Evolutionary conservation across 2,113 vertebrate species (phyloP).

Genomic region (Penelope pileata): DNA sequence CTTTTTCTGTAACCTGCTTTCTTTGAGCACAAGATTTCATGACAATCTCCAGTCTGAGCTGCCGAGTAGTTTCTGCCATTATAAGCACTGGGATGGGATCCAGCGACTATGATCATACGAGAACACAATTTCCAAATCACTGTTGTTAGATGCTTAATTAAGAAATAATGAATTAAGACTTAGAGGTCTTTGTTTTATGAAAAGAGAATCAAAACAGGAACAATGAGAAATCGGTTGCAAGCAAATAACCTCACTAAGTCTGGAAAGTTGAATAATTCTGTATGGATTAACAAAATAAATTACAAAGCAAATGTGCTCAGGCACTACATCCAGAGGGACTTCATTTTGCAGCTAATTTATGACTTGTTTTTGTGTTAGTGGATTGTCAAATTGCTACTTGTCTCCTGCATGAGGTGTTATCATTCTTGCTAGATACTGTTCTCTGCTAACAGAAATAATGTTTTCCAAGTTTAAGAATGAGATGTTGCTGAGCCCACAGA

Average conservation of each 20-base stretch:
- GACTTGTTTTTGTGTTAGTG: slow-evolving; percentile 9
- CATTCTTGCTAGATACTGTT: background rate
- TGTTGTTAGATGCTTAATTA: background rate
- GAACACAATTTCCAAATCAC: background rate
- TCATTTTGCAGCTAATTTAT: slow-evolving; percentile 3
- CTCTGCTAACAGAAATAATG: background rate
- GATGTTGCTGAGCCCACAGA: background rate
- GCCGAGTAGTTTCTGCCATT: background rate
- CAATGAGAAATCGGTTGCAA: background rate
- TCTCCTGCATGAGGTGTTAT: background rate
- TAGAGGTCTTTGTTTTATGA: background rate
- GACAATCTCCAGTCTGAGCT: background rate
- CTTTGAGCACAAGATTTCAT: no score
- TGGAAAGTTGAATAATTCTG: background rate
- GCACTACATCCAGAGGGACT: background rate
- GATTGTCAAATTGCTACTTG: background rate
- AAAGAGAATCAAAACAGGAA: background rate
- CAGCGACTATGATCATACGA: background rate
- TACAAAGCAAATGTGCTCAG: background rate
- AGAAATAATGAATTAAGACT: background rate
- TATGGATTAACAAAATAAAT: slow-evolving; percentile 13
- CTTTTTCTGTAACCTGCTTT: no score
- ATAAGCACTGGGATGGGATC: background rate
- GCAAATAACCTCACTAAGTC: background rate
- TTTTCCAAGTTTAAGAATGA: background rate